Evolutionary conservation across 2,888 invertebrate genomes (phyloP).

Genomic region (Phengaris arion): DNA sequence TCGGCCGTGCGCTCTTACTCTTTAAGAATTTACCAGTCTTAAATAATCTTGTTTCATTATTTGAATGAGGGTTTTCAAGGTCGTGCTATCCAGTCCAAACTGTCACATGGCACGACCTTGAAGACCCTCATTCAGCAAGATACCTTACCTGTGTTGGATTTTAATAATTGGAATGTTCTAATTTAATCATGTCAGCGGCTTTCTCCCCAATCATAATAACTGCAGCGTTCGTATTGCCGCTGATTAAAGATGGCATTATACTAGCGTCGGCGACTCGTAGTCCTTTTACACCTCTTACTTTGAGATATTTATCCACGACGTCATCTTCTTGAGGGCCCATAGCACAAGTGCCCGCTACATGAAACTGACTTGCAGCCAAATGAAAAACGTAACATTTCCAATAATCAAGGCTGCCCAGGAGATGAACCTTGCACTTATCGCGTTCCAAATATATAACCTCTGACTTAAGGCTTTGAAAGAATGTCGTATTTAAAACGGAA

Average conservation of each 20-base stretch:
- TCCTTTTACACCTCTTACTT: constrained; percentile 75
- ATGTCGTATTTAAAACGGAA: constrained; percentile 42
- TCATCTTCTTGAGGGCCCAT: constrained; percentile 52
- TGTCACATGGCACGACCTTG: too few relatives aligned
- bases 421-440: constrained; percentile 45
- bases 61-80: too few relatives aligned
- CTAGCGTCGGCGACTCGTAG: constrained; percentile 82
- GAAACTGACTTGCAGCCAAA: constrained; percentile 49
- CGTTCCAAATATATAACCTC: constrained; percentile 44
- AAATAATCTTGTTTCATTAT: too few relatives aligned
- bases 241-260: constrained; percentile 80
- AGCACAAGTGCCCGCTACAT: constrained; percentile 53
- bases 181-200: constrained; percentile 79
- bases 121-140: too few relatives aligned
- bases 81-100: too few relatives aligned
- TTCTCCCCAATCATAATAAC: constrained; percentile 82
- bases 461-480: constrained; percentile 41
- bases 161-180: constrained; percentile 39
- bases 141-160: background rate
- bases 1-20: too few relatives aligned
- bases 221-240: constrained; percentile 81
- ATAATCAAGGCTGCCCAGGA: constrained; percentile 51
- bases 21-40: too few relatives aligned
- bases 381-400: constrained; percentile 57
- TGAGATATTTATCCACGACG: constrained; percentile 53